Evolutionary conservation across 2,113 vertebrate species (phyloP).

Genomic region (Leucoraja erinaceus): DNA sequence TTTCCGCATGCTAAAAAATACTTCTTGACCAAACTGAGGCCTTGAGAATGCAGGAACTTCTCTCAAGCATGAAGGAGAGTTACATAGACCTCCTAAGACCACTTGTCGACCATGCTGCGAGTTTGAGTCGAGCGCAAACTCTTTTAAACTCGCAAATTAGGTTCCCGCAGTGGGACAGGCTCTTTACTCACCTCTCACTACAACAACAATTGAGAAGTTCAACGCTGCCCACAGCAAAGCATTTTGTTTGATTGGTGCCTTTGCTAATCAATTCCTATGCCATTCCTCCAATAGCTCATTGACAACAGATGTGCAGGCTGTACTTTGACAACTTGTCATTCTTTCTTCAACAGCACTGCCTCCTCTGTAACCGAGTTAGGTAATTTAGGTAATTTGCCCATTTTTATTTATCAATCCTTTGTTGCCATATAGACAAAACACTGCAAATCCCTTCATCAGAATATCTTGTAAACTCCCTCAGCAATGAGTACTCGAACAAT

Average conservation of each 20-base stretch:
- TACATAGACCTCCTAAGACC: no score
- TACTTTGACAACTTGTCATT: background rate
- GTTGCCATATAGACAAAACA: background rate
- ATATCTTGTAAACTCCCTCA: background rate
- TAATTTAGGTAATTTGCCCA: background rate
- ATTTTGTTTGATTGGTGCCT: background rate
- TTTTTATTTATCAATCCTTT: background rate
- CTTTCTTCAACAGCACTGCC: background rate
- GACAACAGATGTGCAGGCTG: background rate
- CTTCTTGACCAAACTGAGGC: no score
- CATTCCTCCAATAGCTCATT: background rate
- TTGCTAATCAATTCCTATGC: background rate
- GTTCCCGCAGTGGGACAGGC: no score
- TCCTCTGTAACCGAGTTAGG: background rate
- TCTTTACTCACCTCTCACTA: background rate
- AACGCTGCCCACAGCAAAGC: background rate
- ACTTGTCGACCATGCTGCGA: no score
- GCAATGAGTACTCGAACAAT: no score
- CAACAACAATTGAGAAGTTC: background rate
- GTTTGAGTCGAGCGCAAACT: no score
- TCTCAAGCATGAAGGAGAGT: no score
- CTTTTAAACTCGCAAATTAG: no score
- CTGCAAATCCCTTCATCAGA: background rate
- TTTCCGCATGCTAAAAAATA: no score
- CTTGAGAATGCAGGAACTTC: no score